These are phyloP conservation scores for Columbina picui DNA, from an alignment of 2,113 vertebrate species.

Conservation along the genomic window DNA sequence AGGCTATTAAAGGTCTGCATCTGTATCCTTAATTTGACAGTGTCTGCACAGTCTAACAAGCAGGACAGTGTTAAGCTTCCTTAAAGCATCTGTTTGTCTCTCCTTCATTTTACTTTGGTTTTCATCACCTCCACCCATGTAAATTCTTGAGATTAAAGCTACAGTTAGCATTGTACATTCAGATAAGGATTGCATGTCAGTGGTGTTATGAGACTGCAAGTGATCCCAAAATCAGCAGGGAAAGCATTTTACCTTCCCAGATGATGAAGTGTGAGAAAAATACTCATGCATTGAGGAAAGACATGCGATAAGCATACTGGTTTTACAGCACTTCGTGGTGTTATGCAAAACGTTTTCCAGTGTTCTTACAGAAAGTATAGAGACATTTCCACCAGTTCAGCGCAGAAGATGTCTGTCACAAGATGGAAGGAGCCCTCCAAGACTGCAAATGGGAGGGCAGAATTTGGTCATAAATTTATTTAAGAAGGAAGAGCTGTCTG, in stretches of 20 bases:
- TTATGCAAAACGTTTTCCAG: not conserved
- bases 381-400: not conserved
- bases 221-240: not conserved
- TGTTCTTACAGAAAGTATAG: not conserved
- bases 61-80: not conserved
- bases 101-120: not conserved
- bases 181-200: not conserved
- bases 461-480: not conserved
- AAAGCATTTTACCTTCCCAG: not conserved
- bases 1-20: not conserved
- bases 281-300: not conserved
- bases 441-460: not conserved
- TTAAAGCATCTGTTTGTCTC: not conserved
- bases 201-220: not conserved
- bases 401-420: not conserved
- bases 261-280: not conserved
- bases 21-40: not conserved
- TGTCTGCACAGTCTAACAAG: not conserved
- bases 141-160: not conserved
- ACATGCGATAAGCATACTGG: not conserved
- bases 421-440: not conserved
- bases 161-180: not conserved
- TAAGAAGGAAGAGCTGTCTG: not conserved
- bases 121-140: not conserved
- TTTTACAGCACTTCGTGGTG: not conserved